Evolutionary conservation across 2,113 vertebrate genomes (phyloP).

Genomic region (Crypturellus undulatus): DNA sequence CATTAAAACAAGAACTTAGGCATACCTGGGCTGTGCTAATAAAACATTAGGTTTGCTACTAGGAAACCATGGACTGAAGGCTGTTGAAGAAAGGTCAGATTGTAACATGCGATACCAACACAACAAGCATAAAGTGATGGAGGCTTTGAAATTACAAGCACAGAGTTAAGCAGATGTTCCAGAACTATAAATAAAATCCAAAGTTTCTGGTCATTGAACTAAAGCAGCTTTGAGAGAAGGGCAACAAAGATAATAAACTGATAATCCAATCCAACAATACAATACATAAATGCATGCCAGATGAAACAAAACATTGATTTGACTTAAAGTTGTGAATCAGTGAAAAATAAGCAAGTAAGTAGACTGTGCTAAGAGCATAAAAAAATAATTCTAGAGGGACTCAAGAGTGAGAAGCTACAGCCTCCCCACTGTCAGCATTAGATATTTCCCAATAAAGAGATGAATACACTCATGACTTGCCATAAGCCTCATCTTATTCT

Average conservation of each 20-base stretch:
- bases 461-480: neutral
- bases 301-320: no score
- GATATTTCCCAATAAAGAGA: neutral
- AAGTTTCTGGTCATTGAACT: neutral
- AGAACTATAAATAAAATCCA: neutral
- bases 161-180: accelerated
- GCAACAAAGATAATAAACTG: neutral
- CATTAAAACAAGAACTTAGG: neutral
- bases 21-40: neutral
- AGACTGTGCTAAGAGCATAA: neutral
- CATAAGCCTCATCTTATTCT: neutral
- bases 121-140: neutral
- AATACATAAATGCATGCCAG: no score
- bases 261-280: no score
- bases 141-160: neutral
- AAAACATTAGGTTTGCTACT: neutral
- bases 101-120: neutral
- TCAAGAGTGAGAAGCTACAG: neutral
- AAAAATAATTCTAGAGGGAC: neutral
- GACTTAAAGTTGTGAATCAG: no score
- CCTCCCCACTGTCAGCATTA: neutral
- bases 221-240: neutral
- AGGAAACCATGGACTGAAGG: neutral
- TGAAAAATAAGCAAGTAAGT: neutral
- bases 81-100: neutral